phyloP scores from a whole-genome alignment of 2,797 vertebrate species.

The Anguilla anguilla region DNA sequence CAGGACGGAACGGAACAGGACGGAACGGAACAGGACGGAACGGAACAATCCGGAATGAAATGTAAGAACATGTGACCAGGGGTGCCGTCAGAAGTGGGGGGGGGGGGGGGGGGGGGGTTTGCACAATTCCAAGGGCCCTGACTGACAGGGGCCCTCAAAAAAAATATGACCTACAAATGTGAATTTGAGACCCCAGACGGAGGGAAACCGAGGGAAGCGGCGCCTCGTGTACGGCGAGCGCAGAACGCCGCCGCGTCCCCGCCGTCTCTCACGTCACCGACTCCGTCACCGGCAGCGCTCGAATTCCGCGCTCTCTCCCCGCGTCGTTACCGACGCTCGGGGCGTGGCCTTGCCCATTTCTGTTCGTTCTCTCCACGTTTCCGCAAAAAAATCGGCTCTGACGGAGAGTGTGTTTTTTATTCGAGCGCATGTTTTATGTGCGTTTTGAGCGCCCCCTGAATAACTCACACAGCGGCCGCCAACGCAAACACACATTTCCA shows the following conservation, averaged over 20 bases:
- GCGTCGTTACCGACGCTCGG: slow-evolving; percentile 48
- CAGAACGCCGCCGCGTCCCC: slow-evolving; percentile 10
- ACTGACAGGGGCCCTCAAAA: too few relatives aligned
- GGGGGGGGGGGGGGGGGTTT: too few relatives aligned
- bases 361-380: slow-evolving; percentile 42
- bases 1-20: not conserved
- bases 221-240: not conserved
- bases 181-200: too few relatives aligned
- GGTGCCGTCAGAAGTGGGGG: too few relatives aligned
- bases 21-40: not conserved
- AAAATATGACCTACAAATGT: too few relatives aligned
- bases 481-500: not conserved
- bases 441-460: not conserved
- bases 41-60: not conserved
- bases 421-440: not conserved
- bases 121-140: too few relatives aligned
- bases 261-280: slow-evolving; percentile 29
- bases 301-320: slow-evolving; percentile 49
- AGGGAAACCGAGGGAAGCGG: not conserved
- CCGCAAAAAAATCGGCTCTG: slow-evolving; percentile 37
- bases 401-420: slow-evolving; percentile 16
- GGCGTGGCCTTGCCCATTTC: slow-evolving; percentile 56
- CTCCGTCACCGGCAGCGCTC: slow-evolving; percentile 45
- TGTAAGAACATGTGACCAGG: not conserved
- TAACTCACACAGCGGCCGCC: not conserved